Percentiles rank a stretch among this genome's conserved stretches.
Evolutionary conservation across 2,888 invertebrate genomes (phyloP).

Genomic region (Acanthosoma haemorrhoidale): DNA sequence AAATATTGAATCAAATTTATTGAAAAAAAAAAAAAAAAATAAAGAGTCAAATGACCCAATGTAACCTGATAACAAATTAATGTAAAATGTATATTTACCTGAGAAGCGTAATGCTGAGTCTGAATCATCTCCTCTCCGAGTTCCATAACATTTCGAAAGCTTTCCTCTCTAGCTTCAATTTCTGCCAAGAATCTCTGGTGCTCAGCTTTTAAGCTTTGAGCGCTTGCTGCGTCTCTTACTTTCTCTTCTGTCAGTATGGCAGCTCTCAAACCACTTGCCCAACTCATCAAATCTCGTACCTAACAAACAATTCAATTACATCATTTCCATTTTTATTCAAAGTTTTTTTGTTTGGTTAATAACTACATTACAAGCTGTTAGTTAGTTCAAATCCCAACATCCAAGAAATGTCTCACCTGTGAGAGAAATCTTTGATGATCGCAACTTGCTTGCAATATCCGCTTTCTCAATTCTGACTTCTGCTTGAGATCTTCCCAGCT

Average conservation of each 20-base stretch:
- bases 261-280: conserved; percentile 74
- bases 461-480: conserved; percentile 70
- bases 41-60: not conserved
- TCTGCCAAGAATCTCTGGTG: conserved; percentile 76
- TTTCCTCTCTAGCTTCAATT: conserved; percentile 82
- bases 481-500: conserved; percentile 85
- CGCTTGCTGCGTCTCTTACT: conserved; percentile 73
- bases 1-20: not conserved
- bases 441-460: conserved; percentile 77
- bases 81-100: conserved; percentile 48
- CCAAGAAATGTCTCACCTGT: conserved; percentile 54
- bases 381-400: no score
- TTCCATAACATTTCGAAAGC: conserved; percentile 67
- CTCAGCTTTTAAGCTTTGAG: conserved; percentile 75
- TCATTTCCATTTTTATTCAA: no score
- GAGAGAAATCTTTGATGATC: conserved; percentile 86
- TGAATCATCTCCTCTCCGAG: conserved; percentile 78
- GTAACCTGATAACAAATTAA: not conserved
- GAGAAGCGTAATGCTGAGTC: conserved; percentile 73
- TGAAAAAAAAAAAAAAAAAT: not conserved
- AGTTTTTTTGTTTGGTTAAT: no score
- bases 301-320: no score
- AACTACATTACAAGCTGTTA: no score
- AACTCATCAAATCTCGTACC: conserved; percentile 81
- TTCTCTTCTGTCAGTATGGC: conserved; percentile 74